Conservation (phyloP, 2,888 invertebrate species). For the Drosophila trichaetosa region DNA sequence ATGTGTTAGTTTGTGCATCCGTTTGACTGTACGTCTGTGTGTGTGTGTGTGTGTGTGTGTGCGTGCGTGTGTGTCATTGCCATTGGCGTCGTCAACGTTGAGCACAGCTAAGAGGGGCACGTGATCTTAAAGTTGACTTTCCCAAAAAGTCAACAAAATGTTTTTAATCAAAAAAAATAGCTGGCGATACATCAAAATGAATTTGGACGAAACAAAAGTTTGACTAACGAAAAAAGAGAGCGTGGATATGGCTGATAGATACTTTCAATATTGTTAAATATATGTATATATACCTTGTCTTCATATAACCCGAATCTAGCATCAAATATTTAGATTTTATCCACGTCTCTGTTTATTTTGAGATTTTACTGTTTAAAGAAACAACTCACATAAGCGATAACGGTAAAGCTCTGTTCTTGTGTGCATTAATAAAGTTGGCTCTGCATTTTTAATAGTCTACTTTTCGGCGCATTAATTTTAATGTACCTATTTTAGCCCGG, state of each 20-base stretch:
- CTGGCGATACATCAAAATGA: not conserved
- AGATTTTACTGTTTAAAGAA: constrained; percentile 39
- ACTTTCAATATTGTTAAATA: not conserved
- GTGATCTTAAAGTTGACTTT: not conserved
- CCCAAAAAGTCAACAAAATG: not conserved
- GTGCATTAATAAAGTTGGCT: constrained; percentile 66
- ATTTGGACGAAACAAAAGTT: not conserved
- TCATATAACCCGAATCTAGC: too few species aligned
- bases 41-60: constrained; percentile 21
- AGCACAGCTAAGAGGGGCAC: constrained; percentile 4
- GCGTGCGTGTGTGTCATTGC: constrained; percentile 33
- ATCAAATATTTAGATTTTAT: not conserved
- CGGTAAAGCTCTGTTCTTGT: constrained; percentile 11
- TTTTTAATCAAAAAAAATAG: not conserved
- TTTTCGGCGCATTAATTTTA: constrained; percentile 79
- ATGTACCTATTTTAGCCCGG: constrained; percentile 48
- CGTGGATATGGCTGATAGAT: not conserved
- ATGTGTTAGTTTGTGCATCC: constrained; percentile 73
- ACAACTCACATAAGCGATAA: constrained; percentile 40
- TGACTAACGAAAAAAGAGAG: not conserved
- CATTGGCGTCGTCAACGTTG: constrained; percentile 53
- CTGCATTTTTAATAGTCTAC: constrained; percentile 72
- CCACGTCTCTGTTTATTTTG: constrained; percentile 29
- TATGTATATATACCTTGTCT: not conserved
- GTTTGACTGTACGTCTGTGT: constrained; percentile 33